phyloP scores from a whole-genome alignment of 1,140 invertebrate genomes.

The Tribolium madens region DNA sequence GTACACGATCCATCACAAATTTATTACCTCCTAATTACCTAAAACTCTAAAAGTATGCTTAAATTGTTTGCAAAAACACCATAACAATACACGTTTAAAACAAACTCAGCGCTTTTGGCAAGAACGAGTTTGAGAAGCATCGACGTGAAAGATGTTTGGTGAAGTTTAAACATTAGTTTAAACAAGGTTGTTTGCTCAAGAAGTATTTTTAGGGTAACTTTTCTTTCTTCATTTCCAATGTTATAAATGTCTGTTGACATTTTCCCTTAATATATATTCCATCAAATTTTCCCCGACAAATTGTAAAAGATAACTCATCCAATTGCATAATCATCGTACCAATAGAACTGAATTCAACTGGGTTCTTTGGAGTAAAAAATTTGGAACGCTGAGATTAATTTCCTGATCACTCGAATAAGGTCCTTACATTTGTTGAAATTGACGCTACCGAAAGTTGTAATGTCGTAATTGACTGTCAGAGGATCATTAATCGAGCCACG shows the following conservation, averaged over 20 bases:
- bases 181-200: background rate
- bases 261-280: background rate
- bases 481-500: background rate
- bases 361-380: slow-evolving; percentile 5
- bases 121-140: background rate
- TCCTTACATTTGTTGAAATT: background rate
- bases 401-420: background rate
- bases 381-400: background rate
- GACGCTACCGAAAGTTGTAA: background rate
- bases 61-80: too few relatives aligned
- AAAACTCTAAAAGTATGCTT: background rate
- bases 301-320: background rate
- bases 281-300: background rate
- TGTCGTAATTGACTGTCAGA: background rate
- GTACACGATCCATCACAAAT: slow-evolving; percentile 3
- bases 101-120: background rate
- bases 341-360: background rate
- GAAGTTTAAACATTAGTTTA: background rate
- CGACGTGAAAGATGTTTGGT: background rate
- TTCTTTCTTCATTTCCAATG: background rate
- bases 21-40: background rate
- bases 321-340: too few relatives aligned
- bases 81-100: too few relatives aligned
- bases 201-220: background rate
- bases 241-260: background rate